Evolutionary conservation across 2,113 vertebrate genomes (phyloP), one percentile per base, ranked within the genome.

Genomic region (Oriolus oriolus): DNA sequence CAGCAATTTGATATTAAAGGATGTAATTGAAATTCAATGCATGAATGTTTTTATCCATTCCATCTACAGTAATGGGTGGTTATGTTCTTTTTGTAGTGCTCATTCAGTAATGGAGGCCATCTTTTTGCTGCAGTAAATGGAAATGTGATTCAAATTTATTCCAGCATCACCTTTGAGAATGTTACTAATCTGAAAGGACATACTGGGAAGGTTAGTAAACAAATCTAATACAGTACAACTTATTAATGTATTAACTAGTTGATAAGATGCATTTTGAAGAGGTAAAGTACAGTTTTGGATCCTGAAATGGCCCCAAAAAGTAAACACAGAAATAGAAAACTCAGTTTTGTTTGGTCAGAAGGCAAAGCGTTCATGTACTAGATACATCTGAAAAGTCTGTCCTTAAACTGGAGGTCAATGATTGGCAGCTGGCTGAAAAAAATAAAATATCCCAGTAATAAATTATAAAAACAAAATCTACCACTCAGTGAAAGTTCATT

Each of bases 131-230:
- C 98, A 16, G 98, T 98, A 96, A 99, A 97, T 96, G 99, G 98
- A 95, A 99, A 99, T 60, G 97, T 99, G 92, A 99, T 99, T 97
- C 98, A 99, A 81, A 97, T 99, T 97, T 99, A 99, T 95, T 98
- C 99, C 35, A 96, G 98, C 87, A 98, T 97, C 12, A 99, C 98
- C 59, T 99, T 99, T 93, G 98, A 99, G 84, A 99, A 99, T 89
- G 66, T 98, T 87, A 96, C 96, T 61, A 99, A 98, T 92, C 96
- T 99, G 88, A 99, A 99, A 97, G 99, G 99, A 73, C 99, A 99
- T 91, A 99, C 98, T 54, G 99, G 98, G 87, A 99, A 99, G 98
- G 99, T 99, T 49, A 97, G 98, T 93, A 81, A 91, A 63, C 77
- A 87, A 84, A 52, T 71, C 30, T 41, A 64, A 31, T 8, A 47